phyloP scores from a whole-genome alignment of 2,797 vertebrate species.

The Sphenodon punctatus region DNA sequence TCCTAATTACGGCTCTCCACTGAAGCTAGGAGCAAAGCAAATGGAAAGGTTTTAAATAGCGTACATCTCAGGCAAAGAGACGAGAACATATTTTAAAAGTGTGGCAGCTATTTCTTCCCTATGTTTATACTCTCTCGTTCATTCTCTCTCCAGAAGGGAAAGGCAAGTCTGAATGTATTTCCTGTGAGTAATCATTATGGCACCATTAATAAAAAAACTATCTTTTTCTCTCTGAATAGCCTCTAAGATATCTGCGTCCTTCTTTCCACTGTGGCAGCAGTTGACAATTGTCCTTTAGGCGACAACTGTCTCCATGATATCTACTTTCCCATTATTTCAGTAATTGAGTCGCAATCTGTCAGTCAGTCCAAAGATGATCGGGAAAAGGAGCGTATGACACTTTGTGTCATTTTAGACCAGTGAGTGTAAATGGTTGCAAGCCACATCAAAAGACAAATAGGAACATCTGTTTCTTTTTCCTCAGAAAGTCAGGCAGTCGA shows the following conservation, averaged over 20 bases:
- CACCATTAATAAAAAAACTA: slow-evolving; percentile 46
- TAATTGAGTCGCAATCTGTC: slow-evolving; percentile 53
- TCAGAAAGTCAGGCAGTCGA: slow-evolving; percentile 10
- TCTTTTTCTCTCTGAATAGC: slow-evolving; percentile 31
- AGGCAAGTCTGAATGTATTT: not conserved
- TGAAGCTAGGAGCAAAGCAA: slow-evolving; percentile 29
- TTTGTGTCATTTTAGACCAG: slow-evolving; percentile 42
- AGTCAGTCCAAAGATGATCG: slow-evolving; percentile 43
- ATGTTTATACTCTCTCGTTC: slow-evolving; percentile 10
- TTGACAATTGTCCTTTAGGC: slow-evolving; percentile 30
- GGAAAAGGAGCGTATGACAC: not conserved
- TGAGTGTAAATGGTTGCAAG: slow-evolving; percentile 61
- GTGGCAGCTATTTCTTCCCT: not conserved
- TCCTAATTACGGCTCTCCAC: slow-evolving; percentile 33
- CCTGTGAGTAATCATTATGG: not conserved
- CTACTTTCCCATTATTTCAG: slow-evolving; percentile 16
- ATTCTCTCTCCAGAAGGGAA: slow-evolving; percentile 24
- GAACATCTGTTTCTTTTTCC: slow-evolving; percentile 64
- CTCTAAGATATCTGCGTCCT: slow-evolving; percentile 27
- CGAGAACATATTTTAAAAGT: slow-evolving; percentile 20
- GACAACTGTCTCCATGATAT: slow-evolving; percentile 35
- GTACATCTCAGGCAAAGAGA: slow-evolving; percentile 1
- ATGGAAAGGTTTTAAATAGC: slow-evolving; percentile 36
- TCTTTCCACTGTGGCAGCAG: slow-evolving; percentile 1
- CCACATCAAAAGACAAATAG: slow-evolving; percentile 58